Evolutionary conservation across 2,113 vertebrate species (phyloP).

Genomic region (Chloebia gouldiae): DNA sequence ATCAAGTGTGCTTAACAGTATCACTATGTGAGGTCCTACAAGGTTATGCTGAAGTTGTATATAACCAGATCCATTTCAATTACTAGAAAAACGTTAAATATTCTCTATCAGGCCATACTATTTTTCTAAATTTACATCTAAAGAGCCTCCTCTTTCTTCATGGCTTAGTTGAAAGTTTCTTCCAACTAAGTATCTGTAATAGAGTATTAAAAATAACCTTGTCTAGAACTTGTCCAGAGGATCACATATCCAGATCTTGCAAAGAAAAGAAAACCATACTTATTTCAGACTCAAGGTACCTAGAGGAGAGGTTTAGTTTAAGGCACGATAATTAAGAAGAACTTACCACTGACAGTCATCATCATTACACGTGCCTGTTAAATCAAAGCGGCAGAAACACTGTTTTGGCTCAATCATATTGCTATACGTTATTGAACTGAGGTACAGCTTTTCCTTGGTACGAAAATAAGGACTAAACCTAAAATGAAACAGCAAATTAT

Average conservation of each 20-base stretch:
- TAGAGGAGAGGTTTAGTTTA: neutral
- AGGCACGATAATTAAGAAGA: neutral
- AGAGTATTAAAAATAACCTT: neutral
- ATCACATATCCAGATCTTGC: neutral
- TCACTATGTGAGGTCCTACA: neutral
- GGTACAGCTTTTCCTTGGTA: slow-evolving; percentile 92
- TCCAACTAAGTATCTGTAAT: neutral
- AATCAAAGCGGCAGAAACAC: slow-evolving; percentile 93
- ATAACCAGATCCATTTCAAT: neutral
- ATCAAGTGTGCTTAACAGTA: neutral
- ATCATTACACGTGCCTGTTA: slow-evolving; percentile 95
- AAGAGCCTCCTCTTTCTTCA: neutral
- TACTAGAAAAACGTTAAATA: neutral
- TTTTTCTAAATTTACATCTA: neutral
- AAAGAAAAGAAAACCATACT: neutral
- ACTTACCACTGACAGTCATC: slow-evolving; percentile 93
- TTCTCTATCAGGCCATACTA: neutral
- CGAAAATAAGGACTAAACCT: slow-evolving; percentile 98
- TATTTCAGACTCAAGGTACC: neutral
- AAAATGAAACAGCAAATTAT: neutral
- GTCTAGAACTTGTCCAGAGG: neutral
- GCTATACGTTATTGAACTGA: slow-evolving; percentile 90
- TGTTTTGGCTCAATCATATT: slow-evolving; percentile 87
- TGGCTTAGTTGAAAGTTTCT: neutral
- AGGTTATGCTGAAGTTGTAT: neutral